phyloP scores from a whole-genome alignment of 1,140 invertebrate genomes.

The Dinoponera quadriceps region DNA sequence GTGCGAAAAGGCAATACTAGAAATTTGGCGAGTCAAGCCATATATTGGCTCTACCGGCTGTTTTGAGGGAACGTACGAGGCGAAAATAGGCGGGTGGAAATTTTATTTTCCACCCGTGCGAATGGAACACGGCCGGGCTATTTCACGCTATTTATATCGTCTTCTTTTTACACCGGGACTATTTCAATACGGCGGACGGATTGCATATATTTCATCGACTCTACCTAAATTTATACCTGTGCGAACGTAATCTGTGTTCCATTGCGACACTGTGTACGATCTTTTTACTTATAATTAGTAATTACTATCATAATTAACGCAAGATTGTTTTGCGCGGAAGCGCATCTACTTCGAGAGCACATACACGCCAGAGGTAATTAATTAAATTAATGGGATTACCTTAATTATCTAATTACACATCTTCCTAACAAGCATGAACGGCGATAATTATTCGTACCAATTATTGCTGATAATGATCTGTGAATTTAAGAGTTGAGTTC shows the following conservation, averaged over 20 bases:
- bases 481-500: too few species aligned
- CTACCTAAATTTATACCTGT: too few species aligned
- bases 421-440: too few species aligned
- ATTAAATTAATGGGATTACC: background rate
- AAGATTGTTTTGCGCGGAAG: too few species aligned
- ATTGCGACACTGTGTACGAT: too few species aligned
- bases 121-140: background rate
- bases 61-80: background rate
- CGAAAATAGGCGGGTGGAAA: slow-evolving; percentile 3
- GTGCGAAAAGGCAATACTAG: slow-evolving; percentile 28
- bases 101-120: background rate
- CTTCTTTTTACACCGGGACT: background rate
- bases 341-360: background rate
- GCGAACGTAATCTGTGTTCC: too few species aligned
- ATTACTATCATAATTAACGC: too few species aligned
- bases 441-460: too few species aligned
- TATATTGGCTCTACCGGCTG: background rate
- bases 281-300: too few species aligned
- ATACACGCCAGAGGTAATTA: background rate
- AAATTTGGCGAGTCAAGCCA: slow-evolving; percentile 7
- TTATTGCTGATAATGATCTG: too few species aligned
- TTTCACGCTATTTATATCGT: background rate
- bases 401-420: background rate
- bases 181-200: too few species aligned
- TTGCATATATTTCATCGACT: too few species aligned